phyloP scores from a whole-genome alignment of 30 jellyfish, hydroid and myxozoan genomes.

The Aurelia sp. region DNA sequence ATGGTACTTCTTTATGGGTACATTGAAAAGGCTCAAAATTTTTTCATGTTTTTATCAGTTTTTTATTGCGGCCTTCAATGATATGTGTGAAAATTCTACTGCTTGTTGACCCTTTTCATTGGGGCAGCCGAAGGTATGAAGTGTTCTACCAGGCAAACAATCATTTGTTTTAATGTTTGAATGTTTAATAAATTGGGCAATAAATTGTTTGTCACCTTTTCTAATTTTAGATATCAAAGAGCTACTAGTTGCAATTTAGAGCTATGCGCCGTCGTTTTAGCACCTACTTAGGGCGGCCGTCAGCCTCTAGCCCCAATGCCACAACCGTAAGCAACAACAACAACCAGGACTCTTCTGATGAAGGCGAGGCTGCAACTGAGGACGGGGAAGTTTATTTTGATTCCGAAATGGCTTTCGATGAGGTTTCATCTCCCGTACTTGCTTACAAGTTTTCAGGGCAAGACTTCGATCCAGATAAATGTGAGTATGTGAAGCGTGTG shows the following conservation, averaged over 20 bases:
- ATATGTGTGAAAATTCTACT: too few species aligned
- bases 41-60: too few species aligned
- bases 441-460: conserved; percentile 86
- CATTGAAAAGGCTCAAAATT: too few species aligned
- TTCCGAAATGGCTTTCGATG: conserved; percentile 92
- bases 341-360: background rate
- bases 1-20: too few species aligned
- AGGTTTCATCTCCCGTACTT: conserved; percentile 86
- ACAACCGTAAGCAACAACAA: background rate
- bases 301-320: background rate
- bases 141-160: too few species aligned
- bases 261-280: conserved; percentile 55
- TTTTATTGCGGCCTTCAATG: too few species aligned
- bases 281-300: conserved; percentile 28
- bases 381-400: conserved; percentile 54
- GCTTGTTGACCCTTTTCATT: too few species aligned
- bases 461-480: conserved; percentile 89
- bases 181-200: too few species aligned
- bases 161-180: too few species aligned
- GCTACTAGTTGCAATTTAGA: background rate
- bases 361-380: conserved; percentile 6
- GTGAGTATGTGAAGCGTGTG: conserved; percentile 19
- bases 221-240: too few species aligned
- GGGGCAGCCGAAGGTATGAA: too few species aligned
- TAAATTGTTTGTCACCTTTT: too few species aligned